These are phyloP conservation scores for Danionella cerebrum DNA, from an alignment of 2,113 vertebrate species.

Conservation along the genomic window DNA sequence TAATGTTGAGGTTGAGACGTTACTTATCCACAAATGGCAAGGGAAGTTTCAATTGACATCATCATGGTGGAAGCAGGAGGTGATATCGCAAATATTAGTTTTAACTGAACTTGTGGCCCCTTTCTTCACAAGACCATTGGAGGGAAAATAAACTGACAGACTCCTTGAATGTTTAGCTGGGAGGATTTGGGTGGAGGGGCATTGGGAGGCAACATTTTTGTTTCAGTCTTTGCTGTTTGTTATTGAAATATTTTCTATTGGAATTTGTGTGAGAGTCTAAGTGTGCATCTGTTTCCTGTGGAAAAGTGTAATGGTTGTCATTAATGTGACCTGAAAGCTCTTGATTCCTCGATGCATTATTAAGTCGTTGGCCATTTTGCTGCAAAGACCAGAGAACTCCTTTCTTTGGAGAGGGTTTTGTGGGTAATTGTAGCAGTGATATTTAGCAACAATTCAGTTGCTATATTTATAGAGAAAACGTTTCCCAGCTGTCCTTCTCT, in stretches of 20 bases:
- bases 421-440: background rate
- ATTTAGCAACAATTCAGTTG: background rate
- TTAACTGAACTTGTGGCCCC: conserved; percentile 15
- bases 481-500: background rate
- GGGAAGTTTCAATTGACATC: background rate
- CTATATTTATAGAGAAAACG: background rate
- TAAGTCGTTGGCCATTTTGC: background rate
- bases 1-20: background rate
- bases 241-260: conserved; percentile 27
- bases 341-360: background rate
- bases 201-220: conserved; percentile 16
- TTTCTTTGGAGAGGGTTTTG: background rate
- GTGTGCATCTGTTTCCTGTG: conserved; percentile 20
- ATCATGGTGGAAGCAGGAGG: background rate
- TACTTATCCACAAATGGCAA: background rate
- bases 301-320: background rate
- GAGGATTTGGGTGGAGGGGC: conserved; percentile 12
- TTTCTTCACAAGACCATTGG: conserved; percentile 8
- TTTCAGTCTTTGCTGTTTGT: conserved; percentile 31
- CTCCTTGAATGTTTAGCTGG: conserved; percentile 19
- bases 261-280: too few relatives aligned
- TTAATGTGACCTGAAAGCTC: background rate
- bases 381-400: too few relatives aligned
- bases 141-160: conserved; percentile 21
- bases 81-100: conserved; percentile 33